These are phyloP conservation scores for Aphelenchoides bicaudatus DNA, from an alignment of 2,888 invertebrate species.

Conservation along the genomic window DNA sequence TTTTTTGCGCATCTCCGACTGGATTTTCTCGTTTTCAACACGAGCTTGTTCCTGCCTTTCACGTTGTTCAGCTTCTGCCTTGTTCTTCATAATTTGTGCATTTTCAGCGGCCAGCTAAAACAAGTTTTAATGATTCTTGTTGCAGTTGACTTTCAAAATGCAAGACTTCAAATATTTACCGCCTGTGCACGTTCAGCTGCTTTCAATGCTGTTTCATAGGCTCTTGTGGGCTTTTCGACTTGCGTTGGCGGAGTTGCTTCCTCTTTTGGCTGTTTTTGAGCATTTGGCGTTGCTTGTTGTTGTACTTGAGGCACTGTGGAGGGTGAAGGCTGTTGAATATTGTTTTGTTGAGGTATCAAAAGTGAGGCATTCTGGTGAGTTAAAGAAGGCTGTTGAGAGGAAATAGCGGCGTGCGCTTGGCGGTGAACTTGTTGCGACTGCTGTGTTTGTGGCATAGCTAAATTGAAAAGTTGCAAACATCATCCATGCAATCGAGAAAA, in stretches of 20 bases:
- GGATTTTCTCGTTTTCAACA: slow-evolving; percentile 17
- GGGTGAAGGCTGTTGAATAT: no score
- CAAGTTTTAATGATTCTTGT: not conserved
- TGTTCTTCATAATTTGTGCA: slow-evolving; percentile 25
- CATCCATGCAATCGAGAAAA: no score
- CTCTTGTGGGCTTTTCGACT: not conserved
- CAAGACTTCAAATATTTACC: not conserved
- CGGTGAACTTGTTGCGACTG: no score
- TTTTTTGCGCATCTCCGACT: slow-evolving; percentile 30
- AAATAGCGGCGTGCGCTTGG: no score
- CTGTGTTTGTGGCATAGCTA: no score
- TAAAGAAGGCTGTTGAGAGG: no score
- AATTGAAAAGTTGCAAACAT: no score
- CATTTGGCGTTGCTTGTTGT: no score
- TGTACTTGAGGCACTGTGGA: no score
- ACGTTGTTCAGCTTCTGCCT: slow-evolving; percentile 29
- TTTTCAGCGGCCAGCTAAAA: slow-evolving; percentile 26
- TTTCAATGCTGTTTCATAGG: slow-evolving; percentile 9
- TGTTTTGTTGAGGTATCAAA: no score
- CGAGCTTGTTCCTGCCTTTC: slow-evolving; percentile 16
- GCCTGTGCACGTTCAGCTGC: slow-evolving; percentile 16
- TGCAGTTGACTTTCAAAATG: not conserved
- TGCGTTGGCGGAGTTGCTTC: slow-evolving; percentile 3
- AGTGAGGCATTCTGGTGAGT: no score
- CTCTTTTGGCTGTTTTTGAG: no score